A percentile compares a stretch with the other conserved stretches of the same genome.
These are phyloP conservation scores for Calephelis perditalis DNA, from an alignment of 2,888 invertebrate genomes.

Conservation along the genomic window DNA sequence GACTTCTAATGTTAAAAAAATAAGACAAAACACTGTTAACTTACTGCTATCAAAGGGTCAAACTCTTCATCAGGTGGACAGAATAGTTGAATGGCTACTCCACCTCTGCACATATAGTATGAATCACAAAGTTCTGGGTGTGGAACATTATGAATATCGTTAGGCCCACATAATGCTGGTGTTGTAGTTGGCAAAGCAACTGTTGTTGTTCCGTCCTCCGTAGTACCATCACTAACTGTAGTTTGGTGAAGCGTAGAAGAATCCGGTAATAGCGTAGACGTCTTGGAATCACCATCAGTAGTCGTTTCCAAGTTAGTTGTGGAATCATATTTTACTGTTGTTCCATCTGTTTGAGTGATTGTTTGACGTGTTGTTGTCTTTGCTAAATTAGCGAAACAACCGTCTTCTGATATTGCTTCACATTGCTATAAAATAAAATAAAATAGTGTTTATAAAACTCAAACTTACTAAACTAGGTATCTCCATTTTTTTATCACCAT, in stretches of 20 bases:
- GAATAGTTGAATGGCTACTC: slow-evolving; percentile 17
- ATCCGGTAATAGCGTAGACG: background rate
- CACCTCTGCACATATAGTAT: slow-evolving; percentile 22
- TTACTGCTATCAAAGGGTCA: slow-evolving; percentile 11
- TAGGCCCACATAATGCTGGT: slow-evolving; percentile 17
- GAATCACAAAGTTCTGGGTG: slow-evolving; percentile 23
- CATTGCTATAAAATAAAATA: slow-evolving; percentile 24
- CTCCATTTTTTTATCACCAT: too few relatives aligned
- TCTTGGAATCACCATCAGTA: background rate
- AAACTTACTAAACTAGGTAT: background rate
- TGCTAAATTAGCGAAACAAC: slow-evolving; percentile 25
- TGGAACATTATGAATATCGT: slow-evolving; percentile 19
- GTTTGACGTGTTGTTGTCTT: slow-evolving; percentile 21
- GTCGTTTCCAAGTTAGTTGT: slow-evolving; percentile 14
- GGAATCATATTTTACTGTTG: background rate
- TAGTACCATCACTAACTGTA: background rate
- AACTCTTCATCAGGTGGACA: slow-evolving; percentile 21
- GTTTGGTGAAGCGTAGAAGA: background rate
- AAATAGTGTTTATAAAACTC: background rate
- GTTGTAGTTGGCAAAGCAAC: slow-evolving; percentile 14
- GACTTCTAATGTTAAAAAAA: too few relatives aligned
- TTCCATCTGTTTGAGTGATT: slow-evolving; percentile 11
- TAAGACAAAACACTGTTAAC: background rate
- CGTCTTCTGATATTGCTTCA: slow-evolving; percentile 24
- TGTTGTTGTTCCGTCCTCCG: background rate